Conservation (phyloP, 2,888 invertebrate genomes). For the Sphecodes monilicornis region DNA sequence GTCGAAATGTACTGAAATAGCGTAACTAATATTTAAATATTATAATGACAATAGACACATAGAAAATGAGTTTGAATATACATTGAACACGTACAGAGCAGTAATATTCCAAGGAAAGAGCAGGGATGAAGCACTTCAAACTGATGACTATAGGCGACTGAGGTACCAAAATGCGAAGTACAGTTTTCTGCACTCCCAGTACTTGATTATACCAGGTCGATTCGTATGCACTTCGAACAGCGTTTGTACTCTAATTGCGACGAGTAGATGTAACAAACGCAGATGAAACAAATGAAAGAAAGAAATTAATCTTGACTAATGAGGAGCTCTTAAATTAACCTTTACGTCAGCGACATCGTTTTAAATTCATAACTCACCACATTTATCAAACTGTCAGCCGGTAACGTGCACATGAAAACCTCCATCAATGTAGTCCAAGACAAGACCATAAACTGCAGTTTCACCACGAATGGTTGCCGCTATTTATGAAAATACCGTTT, state of each 20-base stretch:
- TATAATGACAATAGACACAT: neutral
- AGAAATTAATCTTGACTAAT: neutral
- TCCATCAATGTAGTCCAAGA: neutral
- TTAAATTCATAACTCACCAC: neutral
- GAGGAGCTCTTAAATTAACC: neutral
- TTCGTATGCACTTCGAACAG: conserved; percentile 27
- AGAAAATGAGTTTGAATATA: neutral
- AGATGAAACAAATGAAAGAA: neutral
- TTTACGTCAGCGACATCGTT: neutral
- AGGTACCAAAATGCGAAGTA: conserved; percentile 20
- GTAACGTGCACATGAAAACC: neutral
- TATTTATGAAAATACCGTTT: neutral
- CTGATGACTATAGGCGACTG: conserved; percentile 53
- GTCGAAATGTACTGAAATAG: conserved; percentile 58
- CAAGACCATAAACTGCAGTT: neutral
- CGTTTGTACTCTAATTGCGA: conserved; percentile 17
- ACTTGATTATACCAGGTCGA: conserved; percentile 28
- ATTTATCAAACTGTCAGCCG: neutral
- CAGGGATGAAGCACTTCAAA: conserved; percentile 55
- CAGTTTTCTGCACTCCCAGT: conserved; percentile 14
- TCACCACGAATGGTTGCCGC: neutral
- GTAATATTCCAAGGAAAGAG: conserved; percentile 60
- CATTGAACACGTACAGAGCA: conserved; percentile 15
- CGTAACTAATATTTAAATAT: neutral
- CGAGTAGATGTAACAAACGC: too few relatives aligned